phyloP scores from a whole-genome alignment of 1,140 invertebrate genomes.

The Hycleus phaleratus region DNA sequence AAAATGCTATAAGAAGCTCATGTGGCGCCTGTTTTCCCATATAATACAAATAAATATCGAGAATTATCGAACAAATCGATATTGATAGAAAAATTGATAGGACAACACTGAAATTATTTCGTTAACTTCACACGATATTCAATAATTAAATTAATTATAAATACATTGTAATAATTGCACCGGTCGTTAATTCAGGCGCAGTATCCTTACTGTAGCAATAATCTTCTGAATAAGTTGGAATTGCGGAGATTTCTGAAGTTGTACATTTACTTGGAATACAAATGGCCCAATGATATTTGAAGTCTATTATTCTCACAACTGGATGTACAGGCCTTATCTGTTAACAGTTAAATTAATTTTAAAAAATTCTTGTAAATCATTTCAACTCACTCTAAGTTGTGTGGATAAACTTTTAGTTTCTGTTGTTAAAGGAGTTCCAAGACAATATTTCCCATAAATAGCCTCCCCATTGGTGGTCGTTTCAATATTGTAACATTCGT shows the following conservation, averaged over 20 bases:
- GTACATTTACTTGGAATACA: conserved; percentile 6
- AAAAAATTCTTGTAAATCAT: no score
- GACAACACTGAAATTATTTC: neutral
- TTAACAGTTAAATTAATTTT: no score
- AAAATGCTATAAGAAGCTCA: conserved; percentile 33
- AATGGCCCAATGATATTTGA: neutral
- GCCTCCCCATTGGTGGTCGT: neutral
- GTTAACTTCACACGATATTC: neutral
- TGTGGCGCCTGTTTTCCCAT: conserved; percentile 21
- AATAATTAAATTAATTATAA: neutral
- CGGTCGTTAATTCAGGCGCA: neutral
- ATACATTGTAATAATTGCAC: conserved; percentile 12
- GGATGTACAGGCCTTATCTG: no score
- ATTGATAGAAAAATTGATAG: conserved; percentile 6
- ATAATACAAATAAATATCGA: neutral
- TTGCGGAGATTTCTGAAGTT: neutral
- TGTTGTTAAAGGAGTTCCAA: neutral
- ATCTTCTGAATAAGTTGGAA: neutral
- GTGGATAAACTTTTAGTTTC: no score
- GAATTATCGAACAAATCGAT: neutral
- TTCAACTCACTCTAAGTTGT: no score
- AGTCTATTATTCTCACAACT: neutral
- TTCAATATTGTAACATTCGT: conserved; percentile 5
- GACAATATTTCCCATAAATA: conserved; percentile 1
- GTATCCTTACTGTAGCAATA: conserved; percentile 7